These are phyloP conservation scores for Drosophila robusta DNA, from an alignment of 2,888 invertebrate species.

Conservation along the genomic window DNA sequence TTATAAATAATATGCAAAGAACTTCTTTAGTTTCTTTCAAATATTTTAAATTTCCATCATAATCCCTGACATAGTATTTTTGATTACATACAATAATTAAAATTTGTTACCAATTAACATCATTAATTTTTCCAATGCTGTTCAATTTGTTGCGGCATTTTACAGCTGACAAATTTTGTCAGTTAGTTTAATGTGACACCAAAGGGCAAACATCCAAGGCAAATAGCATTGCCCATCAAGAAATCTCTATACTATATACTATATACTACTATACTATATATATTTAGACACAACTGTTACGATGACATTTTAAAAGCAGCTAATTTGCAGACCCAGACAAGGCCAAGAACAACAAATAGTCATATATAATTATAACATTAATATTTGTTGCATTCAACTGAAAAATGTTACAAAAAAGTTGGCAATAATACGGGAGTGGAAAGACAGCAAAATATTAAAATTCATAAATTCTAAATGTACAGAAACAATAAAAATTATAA, in stretches of 20 bases:
- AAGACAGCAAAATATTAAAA: neutral
- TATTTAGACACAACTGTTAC: constrained; percentile 11
- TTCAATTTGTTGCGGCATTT: constrained; percentile 18
- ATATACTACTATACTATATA: neutral
- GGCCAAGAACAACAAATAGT: constrained; percentile 18
- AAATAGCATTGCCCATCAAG: constrained; percentile 23
- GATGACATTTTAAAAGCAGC: constrained; percentile 59
- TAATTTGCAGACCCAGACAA: constrained; percentile 40
- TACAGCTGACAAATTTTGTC: constrained; percentile 23
- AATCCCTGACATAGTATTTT: neutral
- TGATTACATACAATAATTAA: neutral
- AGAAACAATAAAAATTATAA: neutral
- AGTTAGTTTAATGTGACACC: constrained; percentile 40
- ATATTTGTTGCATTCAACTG: constrained; percentile 20
- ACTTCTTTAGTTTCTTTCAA: neutral
- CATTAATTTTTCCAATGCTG: constrained; percentile 1
- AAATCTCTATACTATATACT: constrained; percentile 22
- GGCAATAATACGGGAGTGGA: neutral
- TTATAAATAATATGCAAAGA: neutral
- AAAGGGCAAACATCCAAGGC: constrained; percentile 62
- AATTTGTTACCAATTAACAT: neutral
- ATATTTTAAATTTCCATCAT: neutral
- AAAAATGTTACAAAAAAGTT: neutral
- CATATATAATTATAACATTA: constrained; percentile 13
- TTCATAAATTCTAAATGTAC: neutral